Evolutionary conservation across 2,113 vertebrate genomes (phyloP), one percentile per base, ranked within the genome.

Genomic region (Indri indri): DNA sequence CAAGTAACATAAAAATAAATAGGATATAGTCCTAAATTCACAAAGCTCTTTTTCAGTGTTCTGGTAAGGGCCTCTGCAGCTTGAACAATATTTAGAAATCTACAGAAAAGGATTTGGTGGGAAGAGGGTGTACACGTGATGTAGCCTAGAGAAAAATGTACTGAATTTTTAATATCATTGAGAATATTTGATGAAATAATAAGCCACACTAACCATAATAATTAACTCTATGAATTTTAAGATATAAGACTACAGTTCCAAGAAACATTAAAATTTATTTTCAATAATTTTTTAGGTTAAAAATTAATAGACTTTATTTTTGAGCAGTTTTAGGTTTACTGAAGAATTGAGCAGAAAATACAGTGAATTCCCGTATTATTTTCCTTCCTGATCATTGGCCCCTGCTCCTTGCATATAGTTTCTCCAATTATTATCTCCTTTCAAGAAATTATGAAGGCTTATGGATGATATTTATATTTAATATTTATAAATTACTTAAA

Each of bases 131-230:
- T 14, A 61, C 65, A 22, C 84, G 25, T 63, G 52, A 95, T 59
- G 4, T 54, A 59, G 17, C 4, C 45, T 71, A 71, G 32, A 63
- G 42, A 54, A 84, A 95, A 97, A 74, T 74, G 5, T 52, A 22
- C 2, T 34, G 6, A 4, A 81, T 37, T 86, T 93, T 93, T 12
- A 81, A 94, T 71, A 85, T 96, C n/a, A 77, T 10, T 71, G 73
- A 95, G 18, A 95, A 71, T 81, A 65, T n/a, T 96, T 66, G 9
- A 65, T 85, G 54, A 95, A 91, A 3, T 57, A 52, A 71, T 71
- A 10, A 61, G 10, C 45, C 84, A 47, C 84, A 14, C 22, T 80
- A 37, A 88, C 77, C 65, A 94, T 23, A n/a, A 91, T 89, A 34
- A 10, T 90, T 57, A 20, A 59, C 23, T 88, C 14, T 42, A 14